A percentile compares a stretch with the other conserved stretches of the same genome.
Conservation (phyloP, 2,113 vertebrate genomes). For the Porphyrio hochstetteri region DNA sequence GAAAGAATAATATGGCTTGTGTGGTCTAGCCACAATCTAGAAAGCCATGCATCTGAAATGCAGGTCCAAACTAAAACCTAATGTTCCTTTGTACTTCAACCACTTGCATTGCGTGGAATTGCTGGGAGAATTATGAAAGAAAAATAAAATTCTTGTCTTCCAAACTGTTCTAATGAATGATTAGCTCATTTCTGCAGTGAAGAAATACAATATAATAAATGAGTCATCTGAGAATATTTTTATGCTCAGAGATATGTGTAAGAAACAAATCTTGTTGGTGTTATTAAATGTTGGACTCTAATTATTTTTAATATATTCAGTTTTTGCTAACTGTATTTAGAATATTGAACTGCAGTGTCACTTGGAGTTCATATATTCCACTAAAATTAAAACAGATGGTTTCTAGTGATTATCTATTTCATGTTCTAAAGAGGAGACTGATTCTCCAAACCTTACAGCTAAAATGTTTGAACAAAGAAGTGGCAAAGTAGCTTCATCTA, state of each 20-base stretch:
- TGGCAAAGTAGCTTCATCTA: neutral
- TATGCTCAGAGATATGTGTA: slow-evolving; percentile 27
- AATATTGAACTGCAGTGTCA: neutral
- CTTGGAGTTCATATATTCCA: neutral
- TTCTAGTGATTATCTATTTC: neutral
- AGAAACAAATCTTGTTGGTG: slow-evolving; percentile 33
- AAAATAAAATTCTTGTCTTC: neutral
- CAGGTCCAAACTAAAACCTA: neutral
- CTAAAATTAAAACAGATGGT: neutral
- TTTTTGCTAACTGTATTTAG: neutral
- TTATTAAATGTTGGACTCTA: slow-evolving; percentile 1
- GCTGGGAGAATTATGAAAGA: neutral
- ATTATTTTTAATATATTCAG: neutral
- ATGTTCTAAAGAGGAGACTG: neutral
- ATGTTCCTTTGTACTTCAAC: neutral
- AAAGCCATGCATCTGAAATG: neutral
- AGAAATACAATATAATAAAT: slow-evolving; percentile 45
- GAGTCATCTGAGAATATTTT: slow-evolving; percentile 64
- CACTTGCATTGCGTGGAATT: neutral
- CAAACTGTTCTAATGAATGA: neutral
- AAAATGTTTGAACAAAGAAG: neutral
- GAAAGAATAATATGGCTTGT: neutral
- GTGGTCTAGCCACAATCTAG: neutral
- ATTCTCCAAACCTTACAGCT: neutral
- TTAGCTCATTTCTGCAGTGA: slow-evolving; percentile 12